Base-by-base conservation (phyloP, 2,888 invertebrate species). In the Stictocephala bisonia region DNA sequence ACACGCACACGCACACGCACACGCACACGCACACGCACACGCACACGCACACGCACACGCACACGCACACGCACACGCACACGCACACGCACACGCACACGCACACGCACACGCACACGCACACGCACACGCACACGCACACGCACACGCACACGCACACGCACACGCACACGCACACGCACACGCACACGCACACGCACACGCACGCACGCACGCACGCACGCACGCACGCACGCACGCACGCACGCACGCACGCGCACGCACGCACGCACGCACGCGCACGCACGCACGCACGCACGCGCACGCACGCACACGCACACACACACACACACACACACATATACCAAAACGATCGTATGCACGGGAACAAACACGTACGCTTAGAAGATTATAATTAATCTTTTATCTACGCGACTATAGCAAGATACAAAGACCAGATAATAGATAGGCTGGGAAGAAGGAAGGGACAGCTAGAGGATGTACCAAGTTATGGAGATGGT, bases 291-390 rank as follows among this genome's bases (percentile, higher is more conserved):
- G 18, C 44, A 44, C 44, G 18, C 44, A 44, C 44, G 18, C 44
- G 18, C 44, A 44, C 44, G 18, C 44, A 44, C 44, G 18, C 44
- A 44, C 44, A 44, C 44, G 18, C 44, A 44, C 44, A 44, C 44
- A 44, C 44, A 44, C 44, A 44, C 44, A 44, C 44, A 44, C 44
- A 44, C 44, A 44, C 44, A 44, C 44, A 44, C 9, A 35, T 35
- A 11, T 35, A 35, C n/a, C n/a, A n/a, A n/a, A n/a, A n/a, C n/a
- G n/a, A n/a, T n/a, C n/a, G n/a, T n/a, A n/a, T n/a, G n/a, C n/a
- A n/a, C n/a, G n/a, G n/a, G n/a, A n/a, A n/a, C n/a, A n/a, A n/a
- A n/a, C n/a, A n/a, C n/a, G n/a, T n/a, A n/a, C n/a, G n/a, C n/a
- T n/a, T n/a, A n/a, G n/a, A n/a, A n/a, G n/a, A n/a, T n/a, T n/a